phyloP scores from a whole-genome alignment of 2,797 vertebrate species.

The Hafferia zeledoni region DNA sequence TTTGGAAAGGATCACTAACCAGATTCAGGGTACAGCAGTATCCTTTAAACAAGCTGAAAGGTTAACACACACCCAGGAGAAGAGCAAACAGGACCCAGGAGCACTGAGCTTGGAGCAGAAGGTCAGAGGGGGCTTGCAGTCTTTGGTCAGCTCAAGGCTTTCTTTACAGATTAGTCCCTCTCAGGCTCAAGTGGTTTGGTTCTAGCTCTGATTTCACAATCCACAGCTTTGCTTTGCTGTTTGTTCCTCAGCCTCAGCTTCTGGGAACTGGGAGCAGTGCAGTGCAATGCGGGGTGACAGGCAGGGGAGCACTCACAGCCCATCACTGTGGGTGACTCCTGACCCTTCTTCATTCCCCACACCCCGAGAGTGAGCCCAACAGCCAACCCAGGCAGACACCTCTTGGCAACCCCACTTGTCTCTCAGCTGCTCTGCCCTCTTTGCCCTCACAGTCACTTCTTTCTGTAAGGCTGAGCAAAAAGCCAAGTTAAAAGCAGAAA shows the following conservation, averaged over 20 bases:
- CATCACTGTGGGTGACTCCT: neutral
- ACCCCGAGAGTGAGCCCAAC: neutral
- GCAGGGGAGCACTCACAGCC: neutral
- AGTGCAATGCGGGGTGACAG: neutral
- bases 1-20: neutral
- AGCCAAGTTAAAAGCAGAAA: constrained; percentile 19
- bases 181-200: constrained; percentile 29
- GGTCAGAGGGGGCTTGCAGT: neutral
- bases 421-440: neutral
- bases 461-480: neutral
- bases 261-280: neutral
- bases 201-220: constrained; percentile 19
- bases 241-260: neutral
- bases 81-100: neutral
- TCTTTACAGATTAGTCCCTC: constrained; percentile 5
- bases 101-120: neutral
- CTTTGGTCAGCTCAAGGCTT: constrained; percentile 21
- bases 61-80: neutral
- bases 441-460: neutral
- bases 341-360: neutral
- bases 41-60: neutral
- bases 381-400: neutral
- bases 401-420: neutral
- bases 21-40: neutral
- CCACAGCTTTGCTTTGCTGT: constrained; percentile 14